Evolutionary conservation across 1,140 invertebrate species (phyloP).

Genomic region (Pygmarrhopalites habei): DNA sequence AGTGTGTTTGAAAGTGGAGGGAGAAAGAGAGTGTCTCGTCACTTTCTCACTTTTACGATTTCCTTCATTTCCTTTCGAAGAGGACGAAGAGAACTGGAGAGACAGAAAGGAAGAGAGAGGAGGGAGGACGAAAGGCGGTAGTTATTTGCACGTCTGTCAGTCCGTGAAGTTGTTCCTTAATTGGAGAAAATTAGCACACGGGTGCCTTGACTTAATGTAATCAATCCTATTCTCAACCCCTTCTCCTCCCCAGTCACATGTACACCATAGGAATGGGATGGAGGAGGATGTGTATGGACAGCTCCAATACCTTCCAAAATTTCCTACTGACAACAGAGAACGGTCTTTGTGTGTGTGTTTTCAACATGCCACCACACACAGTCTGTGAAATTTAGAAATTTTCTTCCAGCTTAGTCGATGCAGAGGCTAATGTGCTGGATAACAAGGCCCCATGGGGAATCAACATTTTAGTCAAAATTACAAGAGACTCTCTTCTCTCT

Average conservation of each 20-base stretch:
- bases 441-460: conserved; percentile 23
- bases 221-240: background rate
- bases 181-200: conserved; percentile 22
- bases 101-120: background rate
- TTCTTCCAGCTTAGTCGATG: background rate
- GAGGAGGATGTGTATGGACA: background rate
- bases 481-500: background rate
- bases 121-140: background rate
- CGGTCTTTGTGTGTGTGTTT: background rate
- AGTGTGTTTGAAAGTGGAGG: too few relatives aligned
- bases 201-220: conserved; percentile 5
- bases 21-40: too few relatives aligned
- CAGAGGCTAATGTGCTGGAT: background rate
- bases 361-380: background rate
- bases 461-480: conserved; percentile 3
- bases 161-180: conserved; percentile 26
- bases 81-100: too few relatives aligned
- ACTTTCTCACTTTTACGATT: too few relatives aligned
- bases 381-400: background rate
- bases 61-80: background rate
- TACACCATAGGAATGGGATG: background rate
- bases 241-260: background rate
- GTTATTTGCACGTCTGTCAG: conserved; percentile 28
- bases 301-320: background rate
- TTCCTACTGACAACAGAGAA: background rate